Evolutionary conservation across 2,113 vertebrate species (phyloP), one percentile per base, ranked within the genome.

Genomic region (Picathartes gymnocephalus): DNA sequence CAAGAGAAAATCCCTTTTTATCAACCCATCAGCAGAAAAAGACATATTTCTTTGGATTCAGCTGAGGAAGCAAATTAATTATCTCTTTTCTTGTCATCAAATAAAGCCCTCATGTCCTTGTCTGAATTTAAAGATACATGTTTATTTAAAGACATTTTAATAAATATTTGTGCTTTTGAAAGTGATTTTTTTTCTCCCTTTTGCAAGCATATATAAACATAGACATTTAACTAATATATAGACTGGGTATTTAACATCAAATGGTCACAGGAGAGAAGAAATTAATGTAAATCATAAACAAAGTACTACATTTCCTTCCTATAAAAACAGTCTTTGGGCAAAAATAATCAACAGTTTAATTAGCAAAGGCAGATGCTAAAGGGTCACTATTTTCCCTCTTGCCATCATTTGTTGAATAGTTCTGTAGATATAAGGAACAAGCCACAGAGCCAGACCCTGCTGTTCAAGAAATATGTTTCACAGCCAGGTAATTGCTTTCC

Each of bases 401-500:
- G 56, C 16, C 60, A 40, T 88, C 10, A 14, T 40, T 88, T 68
- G 35, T 44, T 64, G 71, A 83, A 81, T 11, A 90, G 39, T 77
- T 92, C 50, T 86, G 71, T 66, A 90, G 60, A 51, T 95, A 77
- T 95, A 96, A 94, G 74, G 50, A 95, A 20, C 24, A 86, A 86
- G 71, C 85, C 85, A 93, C 39, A 56, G 69, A 94, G 93, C 93
- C 96, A 97, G 85, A 95, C 66, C 95, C 87, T 90, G 90, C 94
- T 95, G 96, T 86, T 97, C 78, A 94, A 95, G 85, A 96, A 97
- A 95, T 96, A 96, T 94, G 94, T 88, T 95, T 94, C 94, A 87
- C 91, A 90, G 90, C 42, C 74, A 82, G 79, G 47, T 86, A 94
- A 95, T 90, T 87, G 66, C 42, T 90, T 85, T 94, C 51, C 71